A percentile compares a stretch with the other conserved stretches of the same genome.
Evolutionary conservation across 2,888 invertebrate species (phyloP).

Genomic region (Sesia apiformis): DNA sequence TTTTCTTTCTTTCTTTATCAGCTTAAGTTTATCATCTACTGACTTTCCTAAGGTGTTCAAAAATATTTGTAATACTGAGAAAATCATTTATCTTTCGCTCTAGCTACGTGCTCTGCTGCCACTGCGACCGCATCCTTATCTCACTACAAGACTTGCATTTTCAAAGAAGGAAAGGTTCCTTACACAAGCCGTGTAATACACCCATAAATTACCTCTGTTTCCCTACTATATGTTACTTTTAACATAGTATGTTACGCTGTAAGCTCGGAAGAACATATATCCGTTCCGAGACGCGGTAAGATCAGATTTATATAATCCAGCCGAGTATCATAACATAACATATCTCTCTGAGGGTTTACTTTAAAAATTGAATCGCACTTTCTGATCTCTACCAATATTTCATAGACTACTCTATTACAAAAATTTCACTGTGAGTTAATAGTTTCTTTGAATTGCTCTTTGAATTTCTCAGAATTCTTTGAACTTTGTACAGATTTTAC

Average conservation of each 20-base stretch:
- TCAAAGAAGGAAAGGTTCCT: neutral
- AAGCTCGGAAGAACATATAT: neutral
- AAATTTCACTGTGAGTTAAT: too few species aligned
- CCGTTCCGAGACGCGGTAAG: constrained; percentile 7
- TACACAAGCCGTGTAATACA: constrained; percentile 1
- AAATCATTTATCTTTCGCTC: too few species aligned
- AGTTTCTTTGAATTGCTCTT: too few species aligned
- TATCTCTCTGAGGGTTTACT: neutral
- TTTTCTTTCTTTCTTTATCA: too few species aligned
- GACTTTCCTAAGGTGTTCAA: too few species aligned
- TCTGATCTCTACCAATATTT: too few species aligned
- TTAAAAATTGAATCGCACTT: neutral
- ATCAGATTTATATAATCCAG: constrained; percentile 19
- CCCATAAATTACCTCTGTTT: neutral
- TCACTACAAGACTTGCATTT: neutral
- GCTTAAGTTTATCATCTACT: too few species aligned
- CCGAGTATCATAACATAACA: constrained; percentile 1
- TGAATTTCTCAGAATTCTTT: too few species aligned
- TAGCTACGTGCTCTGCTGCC: neutral
- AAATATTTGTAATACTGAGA: too few species aligned
- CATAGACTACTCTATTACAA: too few species aligned
- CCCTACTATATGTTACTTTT: neutral
- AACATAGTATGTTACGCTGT: constrained; percentile 3
- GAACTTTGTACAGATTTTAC: too few species aligned
- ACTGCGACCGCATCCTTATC: neutral